These are phyloP conservation scores for Actinostola sp. DNA, from an alignment of 92 coral and sea anemone genomes.

Conservation along the genomic window DNA sequence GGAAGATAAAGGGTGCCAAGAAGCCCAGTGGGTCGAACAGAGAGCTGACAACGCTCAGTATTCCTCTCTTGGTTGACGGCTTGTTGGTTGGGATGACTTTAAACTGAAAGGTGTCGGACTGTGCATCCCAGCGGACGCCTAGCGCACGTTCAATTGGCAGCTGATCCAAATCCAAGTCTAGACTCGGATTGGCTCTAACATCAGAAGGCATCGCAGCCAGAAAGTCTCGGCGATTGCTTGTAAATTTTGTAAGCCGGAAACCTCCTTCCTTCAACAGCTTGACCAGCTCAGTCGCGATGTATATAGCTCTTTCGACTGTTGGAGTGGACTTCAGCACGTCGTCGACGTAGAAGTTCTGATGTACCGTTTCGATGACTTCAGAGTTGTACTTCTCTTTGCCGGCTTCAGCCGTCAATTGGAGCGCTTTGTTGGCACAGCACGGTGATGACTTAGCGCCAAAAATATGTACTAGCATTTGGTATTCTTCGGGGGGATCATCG, in stretches of 20 bases:
- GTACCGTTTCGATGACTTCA: slow-evolving; percentile 46
- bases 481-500: slow-evolving; percentile 39
- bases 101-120: slow-evolving; percentile 54
- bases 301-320: not conserved
- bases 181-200: slow-evolving; percentile 43
- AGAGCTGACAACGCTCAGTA: too few relatives aligned
- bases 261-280: slow-evolving; percentile 65
- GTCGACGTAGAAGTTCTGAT: slow-evolving; percentile 64
- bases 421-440: slow-evolving; percentile 62
- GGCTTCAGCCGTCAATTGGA: slow-evolving; percentile 56
- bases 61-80: too few relatives aligned
- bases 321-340: slow-evolving; percentile 55
- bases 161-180: slow-evolving; percentile 57
- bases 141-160: slow-evolving; percentile 58
- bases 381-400: slow-evolving; percentile 42
- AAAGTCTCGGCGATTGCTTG: slow-evolving; percentile 54
- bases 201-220: slow-evolving; percentile 36
- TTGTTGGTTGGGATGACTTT: too few relatives aligned
- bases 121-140: slow-evolving; percentile 60
- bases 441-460: too few relatives aligned
- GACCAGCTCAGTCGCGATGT: slow-evolving; percentile 22
- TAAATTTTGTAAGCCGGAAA: slow-evolving; percentile 62
- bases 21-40: slow-evolving; percentile 61
- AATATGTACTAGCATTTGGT: too few relatives aligned
- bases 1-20: slow-evolving; percentile 44